Conservation (phyloP, 2,797 vertebrate species). For the Hephaestus fuliginosus region DNA sequence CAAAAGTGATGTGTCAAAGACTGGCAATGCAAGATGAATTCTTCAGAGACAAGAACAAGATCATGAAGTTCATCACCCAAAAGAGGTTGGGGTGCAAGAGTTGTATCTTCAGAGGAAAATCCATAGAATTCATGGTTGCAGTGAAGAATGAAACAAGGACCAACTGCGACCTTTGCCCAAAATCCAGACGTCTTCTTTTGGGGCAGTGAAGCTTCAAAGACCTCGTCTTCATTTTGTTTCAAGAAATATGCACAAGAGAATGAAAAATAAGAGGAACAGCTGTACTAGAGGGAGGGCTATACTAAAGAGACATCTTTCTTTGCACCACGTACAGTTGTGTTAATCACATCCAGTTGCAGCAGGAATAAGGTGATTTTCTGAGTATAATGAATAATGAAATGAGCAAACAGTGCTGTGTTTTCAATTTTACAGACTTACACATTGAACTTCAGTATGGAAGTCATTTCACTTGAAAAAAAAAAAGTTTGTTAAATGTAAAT, state of each 20-base stretch:
- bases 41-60: conserved; percentile 32
- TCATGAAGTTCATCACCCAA: conserved; percentile 6
- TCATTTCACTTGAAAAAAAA: conserved; percentile 47
- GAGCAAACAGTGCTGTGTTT: conserved; percentile 76
- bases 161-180: conserved; percentile 17
- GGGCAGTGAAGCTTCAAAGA: conserved; percentile 7
- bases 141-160: conserved; percentile 16
- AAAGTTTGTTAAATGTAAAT: not conserved
- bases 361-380: conserved; percentile 53
- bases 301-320: too few species aligned
- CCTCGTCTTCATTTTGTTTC: conserved; percentile 26
- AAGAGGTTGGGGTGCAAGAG: not conserved
- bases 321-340: conserved; percentile 55
- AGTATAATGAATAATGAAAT: conserved; percentile 74
- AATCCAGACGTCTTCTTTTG: conserved; percentile 25
- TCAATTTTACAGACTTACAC: conserved; percentile 26
- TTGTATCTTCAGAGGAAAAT: conserved; percentile 33
- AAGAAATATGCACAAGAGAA: conserved; percentile 35
- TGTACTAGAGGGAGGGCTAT: too few species aligned
- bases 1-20: not conserved
- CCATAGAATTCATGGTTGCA: not conserved
- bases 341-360: conserved; percentile 83
- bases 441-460: conserved; percentile 44
- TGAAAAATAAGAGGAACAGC: not conserved
- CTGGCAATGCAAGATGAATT: conserved; percentile 16